phyloP scores from a whole-genome alignment of 2,113 vertebrate species.

The Scomber scombrus region DNA sequence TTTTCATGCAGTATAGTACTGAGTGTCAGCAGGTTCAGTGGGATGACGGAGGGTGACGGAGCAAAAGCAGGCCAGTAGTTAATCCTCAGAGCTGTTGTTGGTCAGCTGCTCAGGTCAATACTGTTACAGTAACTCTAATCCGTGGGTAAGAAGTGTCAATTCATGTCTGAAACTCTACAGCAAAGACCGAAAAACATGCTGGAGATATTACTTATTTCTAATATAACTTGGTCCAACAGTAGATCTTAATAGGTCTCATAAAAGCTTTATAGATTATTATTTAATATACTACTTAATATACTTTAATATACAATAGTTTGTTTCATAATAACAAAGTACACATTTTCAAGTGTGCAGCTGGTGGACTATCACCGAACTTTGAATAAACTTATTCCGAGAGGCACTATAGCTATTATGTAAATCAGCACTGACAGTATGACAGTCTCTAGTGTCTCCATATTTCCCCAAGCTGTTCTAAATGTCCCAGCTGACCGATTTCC shows the following conservation, averaged over 20 bases:
- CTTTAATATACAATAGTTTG: neutral
- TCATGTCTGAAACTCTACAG: no score
- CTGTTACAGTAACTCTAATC: neutral
- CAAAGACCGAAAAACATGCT: no score
- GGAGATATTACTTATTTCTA: no score
- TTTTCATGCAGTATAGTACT: neutral
- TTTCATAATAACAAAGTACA: no score
- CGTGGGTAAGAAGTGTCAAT: neutral
- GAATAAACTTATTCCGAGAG: no score
- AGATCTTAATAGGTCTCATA: neutral
- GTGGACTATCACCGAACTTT: no score
- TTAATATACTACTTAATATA: neutral
- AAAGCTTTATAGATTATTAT: neutral
- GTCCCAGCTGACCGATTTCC: neutral
- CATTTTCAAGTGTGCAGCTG: no score
- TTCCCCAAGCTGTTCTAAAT: neutral
- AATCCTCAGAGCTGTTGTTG: slow-evolving; percentile 28
- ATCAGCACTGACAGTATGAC: no score
- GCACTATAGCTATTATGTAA: no score
- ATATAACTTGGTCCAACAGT: no score
- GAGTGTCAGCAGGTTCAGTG: slow-evolving; percentile 28
- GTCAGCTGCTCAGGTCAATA: slow-evolving; percentile 10
- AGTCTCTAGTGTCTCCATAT: no score
- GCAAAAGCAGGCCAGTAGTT: slow-evolving; percentile 21
- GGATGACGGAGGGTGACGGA: neutral